Conservation (phyloP, 2,113 vertebrate genomes). For the Nipponia nippon region DNA sequence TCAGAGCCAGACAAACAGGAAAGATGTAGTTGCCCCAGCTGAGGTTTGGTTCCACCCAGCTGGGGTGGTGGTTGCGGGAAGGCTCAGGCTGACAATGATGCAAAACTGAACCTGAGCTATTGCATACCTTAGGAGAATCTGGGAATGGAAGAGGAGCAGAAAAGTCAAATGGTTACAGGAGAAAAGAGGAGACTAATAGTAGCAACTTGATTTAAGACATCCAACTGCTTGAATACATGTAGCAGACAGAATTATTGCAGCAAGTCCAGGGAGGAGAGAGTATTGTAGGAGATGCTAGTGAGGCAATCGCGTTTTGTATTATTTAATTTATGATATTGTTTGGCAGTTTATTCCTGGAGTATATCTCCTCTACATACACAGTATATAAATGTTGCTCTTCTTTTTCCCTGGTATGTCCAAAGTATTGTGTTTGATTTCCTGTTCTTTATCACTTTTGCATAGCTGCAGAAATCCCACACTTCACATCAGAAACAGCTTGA, state of each 20-base stretch:
- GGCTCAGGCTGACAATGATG: neutral
- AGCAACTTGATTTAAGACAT: neutral
- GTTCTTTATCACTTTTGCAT: neutral
- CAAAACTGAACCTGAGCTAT: neutral
- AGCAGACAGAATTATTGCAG: neutral
- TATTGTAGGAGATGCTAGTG: neutral
- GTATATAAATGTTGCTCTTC: neutral
- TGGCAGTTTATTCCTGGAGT: neutral
- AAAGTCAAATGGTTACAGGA: neutral
- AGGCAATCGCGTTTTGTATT: neutral
- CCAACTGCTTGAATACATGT: neutral
- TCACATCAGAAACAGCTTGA: neutral
- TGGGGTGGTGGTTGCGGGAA: neutral
- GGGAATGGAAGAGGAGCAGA: neutral
- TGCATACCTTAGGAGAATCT: neutral
- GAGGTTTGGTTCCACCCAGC: neutral
- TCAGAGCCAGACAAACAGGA: neutral
- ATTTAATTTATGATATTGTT: neutral
- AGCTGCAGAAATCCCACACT: neutral
- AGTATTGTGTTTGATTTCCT: neutral
- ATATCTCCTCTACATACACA: neutral
- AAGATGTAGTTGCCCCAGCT: neutral
- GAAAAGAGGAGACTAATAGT: neutral
- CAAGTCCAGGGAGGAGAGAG: fast-evolving
- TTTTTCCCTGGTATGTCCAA: neutral